A percentile compares a stretch with the other conserved stretches of the same genome.
phyloP scores from a whole-genome alignment of 2,888 invertebrate species.

The Encarsia formosa region DNA sequence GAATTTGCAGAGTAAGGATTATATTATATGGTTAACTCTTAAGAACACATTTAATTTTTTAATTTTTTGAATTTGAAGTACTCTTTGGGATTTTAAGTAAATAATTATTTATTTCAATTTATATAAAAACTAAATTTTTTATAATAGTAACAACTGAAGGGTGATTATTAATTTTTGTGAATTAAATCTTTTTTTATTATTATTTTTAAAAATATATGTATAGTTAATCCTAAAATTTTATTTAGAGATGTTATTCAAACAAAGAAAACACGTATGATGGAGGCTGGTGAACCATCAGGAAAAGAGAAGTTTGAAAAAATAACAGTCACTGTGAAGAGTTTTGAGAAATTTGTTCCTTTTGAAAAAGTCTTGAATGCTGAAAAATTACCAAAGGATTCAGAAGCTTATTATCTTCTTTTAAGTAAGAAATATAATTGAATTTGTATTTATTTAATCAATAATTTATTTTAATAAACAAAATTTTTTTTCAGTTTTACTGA shows the following conservation, averaged over 20 bases:
- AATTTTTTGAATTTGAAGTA: too few species aligned
- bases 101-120: too few species aligned
- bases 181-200: too few species aligned
- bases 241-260: constrained; percentile 56
- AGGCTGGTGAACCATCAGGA: constrained; percentile 53
- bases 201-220: too few species aligned
- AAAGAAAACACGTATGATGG: constrained; percentile 54
- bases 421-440: constrained; percentile 49
- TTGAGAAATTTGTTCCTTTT: constrained; percentile 64
- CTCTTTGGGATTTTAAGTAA: too few species aligned
- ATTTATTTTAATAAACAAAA: neutral
- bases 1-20: constrained; percentile 73
- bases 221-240: too few species aligned
- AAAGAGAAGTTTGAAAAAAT: constrained; percentile 56
- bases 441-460: constrained; percentile 1
- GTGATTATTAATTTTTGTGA: too few species aligned
- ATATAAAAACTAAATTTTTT: too few species aligned
- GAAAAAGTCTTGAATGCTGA: constrained; percentile 63
- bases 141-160: too few species aligned
- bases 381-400: constrained; percentile 41
- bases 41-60: neutral
- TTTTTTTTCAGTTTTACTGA: constrained; percentile 59
- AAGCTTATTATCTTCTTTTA: constrained; percentile 68
- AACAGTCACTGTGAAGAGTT: constrained; percentile 62
- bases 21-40: too few species aligned